phyloP scores from a whole-genome alignment of 2,888 invertebrate genomes.

The Lobophora halterata region DNA sequence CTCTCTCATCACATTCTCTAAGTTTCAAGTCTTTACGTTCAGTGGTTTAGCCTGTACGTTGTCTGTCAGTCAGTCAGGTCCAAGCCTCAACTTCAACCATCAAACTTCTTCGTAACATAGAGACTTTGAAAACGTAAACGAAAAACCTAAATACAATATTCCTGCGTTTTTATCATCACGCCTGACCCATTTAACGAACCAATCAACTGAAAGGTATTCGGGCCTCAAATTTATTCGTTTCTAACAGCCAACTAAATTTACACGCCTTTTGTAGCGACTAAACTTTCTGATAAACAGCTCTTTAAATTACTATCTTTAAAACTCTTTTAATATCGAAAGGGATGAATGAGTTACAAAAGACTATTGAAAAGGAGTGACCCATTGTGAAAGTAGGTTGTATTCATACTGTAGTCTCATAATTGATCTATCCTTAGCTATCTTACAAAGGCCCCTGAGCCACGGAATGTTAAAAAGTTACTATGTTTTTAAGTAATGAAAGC shows the following conservation, averaged over 20 bases:
- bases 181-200: constrained; percentile 18
- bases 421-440: constrained; percentile 11
- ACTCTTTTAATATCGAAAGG: constrained; percentile 3
- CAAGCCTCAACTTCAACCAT: no score
- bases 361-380: constrained; percentile 7
- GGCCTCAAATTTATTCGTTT: constrained; percentile 18
- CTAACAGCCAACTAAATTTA: constrained; percentile 15
- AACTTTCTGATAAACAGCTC: constrained; percentile 8
- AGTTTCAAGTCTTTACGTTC: no score
- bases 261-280: constrained; percentile 9
- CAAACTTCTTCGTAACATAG: no score
- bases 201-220: constrained; percentile 21
- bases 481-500: neutral
- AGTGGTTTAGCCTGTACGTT: no score
- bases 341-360: constrained; percentile 5
- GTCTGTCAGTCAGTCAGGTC: no score
- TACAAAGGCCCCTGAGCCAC: constrained; percentile 5
- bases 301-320: neutral
- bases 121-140: neutral
- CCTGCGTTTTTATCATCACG: constrained; percentile 2
- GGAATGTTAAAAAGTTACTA: constrained; percentile 8
- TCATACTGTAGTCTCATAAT: constrained; percentile 15
- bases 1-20: no score
- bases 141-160: constrained; percentile 8
- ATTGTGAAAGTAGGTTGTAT: constrained; percentile 12